These are phyloP conservation scores for Xestoiulus laeticollis DNA, from an alignment of 2,888 invertebrate species.

Conservation along the genomic window DNA sequence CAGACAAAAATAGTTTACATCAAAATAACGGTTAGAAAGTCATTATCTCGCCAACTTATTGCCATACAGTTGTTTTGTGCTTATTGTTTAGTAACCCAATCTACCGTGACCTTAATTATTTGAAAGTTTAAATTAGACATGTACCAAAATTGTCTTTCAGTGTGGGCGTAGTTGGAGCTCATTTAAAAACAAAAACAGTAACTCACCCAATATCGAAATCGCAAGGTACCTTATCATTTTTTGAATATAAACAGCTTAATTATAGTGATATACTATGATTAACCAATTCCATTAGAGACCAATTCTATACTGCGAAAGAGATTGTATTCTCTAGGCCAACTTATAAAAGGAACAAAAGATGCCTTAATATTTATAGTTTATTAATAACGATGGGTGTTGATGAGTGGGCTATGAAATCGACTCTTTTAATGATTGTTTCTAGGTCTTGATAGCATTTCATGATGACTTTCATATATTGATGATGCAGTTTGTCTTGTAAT, in stretches of 20 bases:
- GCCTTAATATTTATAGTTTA: background rate
- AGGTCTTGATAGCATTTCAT: background rate
- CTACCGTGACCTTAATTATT: slow-evolving; percentile 13
- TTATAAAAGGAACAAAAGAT: background rate
- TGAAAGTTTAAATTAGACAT: background rate
- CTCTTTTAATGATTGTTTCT: background rate
- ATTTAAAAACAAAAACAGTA: background rate
- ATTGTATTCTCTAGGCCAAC: background rate
- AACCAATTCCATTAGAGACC: too few species aligned
- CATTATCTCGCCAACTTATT: background rate
- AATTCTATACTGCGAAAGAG: too few species aligned
- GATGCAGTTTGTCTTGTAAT: background rate
- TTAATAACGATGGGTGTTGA: background rate
- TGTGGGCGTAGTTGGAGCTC: background rate
- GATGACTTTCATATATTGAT: slow-evolving; percentile 10
- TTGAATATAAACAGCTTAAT: too few species aligned
- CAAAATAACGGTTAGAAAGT: background rate
- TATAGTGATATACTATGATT: too few species aligned
- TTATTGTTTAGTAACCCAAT: background rate
- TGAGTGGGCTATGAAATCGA: background rate
- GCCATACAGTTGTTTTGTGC: background rate
- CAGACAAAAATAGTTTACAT: background rate
- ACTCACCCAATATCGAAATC: background rate
- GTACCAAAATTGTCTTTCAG: background rate
- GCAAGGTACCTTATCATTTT: background rate